A percentile compares a stretch with the other conserved stretches of the same genome.
Conservation (phyloP, 2,888 invertebrate genomes). For the Pseudolycoriella hygida region DNA sequence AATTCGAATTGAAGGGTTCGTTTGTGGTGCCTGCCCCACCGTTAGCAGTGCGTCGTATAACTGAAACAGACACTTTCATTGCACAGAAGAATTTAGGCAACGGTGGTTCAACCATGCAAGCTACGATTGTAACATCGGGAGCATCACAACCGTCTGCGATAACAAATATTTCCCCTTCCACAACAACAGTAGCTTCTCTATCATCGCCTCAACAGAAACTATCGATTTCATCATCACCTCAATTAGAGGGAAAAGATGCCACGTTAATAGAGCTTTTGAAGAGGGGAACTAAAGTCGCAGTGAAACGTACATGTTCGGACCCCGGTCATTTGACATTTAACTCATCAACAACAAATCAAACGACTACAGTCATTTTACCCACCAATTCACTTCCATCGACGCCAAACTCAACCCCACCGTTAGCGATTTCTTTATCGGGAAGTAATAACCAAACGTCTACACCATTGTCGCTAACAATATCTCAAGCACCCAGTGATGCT, state of each 20-base stretch:
- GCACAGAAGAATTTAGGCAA: slow-evolving; percentile 18
- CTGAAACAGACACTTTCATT: slow-evolving; percentile 26
- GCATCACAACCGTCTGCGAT: slow-evolving; percentile 25
- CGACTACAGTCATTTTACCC: slow-evolving; percentile 22
- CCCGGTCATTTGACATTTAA: slow-evolving; percentile 9
- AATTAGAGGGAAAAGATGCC: slow-evolving; percentile 41
- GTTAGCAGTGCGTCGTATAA: slow-evolving; percentile 21
- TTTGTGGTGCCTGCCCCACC: slow-evolving; percentile 30
- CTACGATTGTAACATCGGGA: slow-evolving; percentile 15
- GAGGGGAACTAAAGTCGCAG: slow-evolving; percentile 48
- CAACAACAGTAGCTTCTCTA: slow-evolving; percentile 20
- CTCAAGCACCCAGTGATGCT: slow-evolving; percentile 23
- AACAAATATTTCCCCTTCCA: slow-evolving; percentile 18
- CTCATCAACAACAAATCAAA: slow-evolving; percentile 11
- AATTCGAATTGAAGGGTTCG: slow-evolving; percentile 21
- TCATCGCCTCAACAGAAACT: slow-evolving; percentile 15
- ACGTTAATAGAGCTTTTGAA: slow-evolving; percentile 63
- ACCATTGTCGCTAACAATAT: slow-evolving; percentile 26
- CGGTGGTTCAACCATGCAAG: not conserved
- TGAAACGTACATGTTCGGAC: slow-evolving; percentile 57
- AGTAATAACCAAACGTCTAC: slow-evolving; percentile 13
- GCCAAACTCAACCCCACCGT: slow-evolving; percentile 33
- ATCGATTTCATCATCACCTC: slow-evolving; percentile 17
- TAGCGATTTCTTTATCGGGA: slow-evolving; percentile 20
- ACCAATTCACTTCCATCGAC: slow-evolving; percentile 24